Evolutionary conservation across 2,797 vertebrate species (phyloP).

Genomic region (Ctenochaetus hawaiiensis): DNA sequence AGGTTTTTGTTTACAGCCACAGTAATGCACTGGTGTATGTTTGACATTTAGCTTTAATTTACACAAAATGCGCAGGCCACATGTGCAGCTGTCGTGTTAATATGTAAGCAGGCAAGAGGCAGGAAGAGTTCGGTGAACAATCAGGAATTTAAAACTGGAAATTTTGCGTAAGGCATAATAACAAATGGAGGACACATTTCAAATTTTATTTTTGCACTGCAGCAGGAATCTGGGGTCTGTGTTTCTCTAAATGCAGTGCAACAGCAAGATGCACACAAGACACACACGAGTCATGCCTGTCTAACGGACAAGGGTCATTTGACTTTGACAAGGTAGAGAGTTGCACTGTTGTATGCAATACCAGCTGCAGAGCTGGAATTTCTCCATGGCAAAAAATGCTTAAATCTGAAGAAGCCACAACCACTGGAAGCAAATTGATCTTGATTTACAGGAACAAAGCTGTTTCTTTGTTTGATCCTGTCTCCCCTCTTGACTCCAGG

Average conservation of each 20-base stretch:
- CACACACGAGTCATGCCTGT: conserved; percentile 21
- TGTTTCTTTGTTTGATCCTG: not conserved
- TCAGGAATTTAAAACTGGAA: no score
- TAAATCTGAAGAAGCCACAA: conserved; percentile 8
- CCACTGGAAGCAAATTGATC: not conserved
- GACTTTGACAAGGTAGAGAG: conserved; percentile 28
- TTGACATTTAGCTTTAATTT: not conserved
- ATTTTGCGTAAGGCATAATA: not conserved
- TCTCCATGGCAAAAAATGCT: not conserved
- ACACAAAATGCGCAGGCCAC: no score
- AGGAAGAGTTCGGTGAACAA: not conserved
- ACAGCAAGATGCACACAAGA: not conserved
- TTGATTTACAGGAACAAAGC: not conserved
- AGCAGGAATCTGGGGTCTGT: conserved; percentile 22
- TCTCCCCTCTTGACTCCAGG: conserved; percentile 83
- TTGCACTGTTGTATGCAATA: conserved; percentile 23
- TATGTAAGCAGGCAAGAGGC: not conserved
- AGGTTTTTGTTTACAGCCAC: not conserved
- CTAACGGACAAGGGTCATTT: conserved; percentile 24
- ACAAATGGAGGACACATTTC: not conserved
- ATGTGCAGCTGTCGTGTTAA: not conserved
- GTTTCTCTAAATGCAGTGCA: conserved; percentile 24
- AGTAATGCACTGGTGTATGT: not conserved
- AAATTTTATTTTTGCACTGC: not conserved
- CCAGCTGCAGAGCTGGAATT: conserved; percentile 3